Evolutionary conservation across 2,797 vertebrate species (phyloP), one percentile per base, ranked within the genome.

Genomic region (Eurystomus glaucurus): DNA sequence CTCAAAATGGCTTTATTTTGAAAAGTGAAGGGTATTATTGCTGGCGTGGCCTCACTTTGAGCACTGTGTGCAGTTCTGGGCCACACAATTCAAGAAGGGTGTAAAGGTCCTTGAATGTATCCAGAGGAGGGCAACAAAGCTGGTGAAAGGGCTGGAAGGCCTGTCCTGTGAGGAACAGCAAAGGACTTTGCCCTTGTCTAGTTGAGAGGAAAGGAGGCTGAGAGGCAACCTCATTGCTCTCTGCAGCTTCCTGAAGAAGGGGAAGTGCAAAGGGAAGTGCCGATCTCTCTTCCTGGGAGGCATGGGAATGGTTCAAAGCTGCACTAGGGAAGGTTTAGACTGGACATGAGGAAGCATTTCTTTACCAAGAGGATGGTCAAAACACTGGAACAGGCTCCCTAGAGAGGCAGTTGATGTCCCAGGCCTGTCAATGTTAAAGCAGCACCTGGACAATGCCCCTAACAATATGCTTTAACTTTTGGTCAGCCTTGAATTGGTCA

Each of bases 251-350:
- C 51, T 48, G 18, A 65, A 12, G 29, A 37, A 61, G n/a, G 55
- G 9, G 12, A 51, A 0, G 6, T 6, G 5, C 8, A 26, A 33
- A 58, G 4, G 7, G 22, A 45, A 6, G 5, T 31, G 7, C 41
- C 74, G 64, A 60, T 8, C 35, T 81, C 35, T 77, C 48, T 88
- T 8, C 5, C 26, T 39, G 29, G 20, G 5, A 60, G 1, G 0
- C 1, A 0, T 55, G 20, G 17, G 15, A 57, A 31, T 60, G 61
- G 51, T 52, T 82, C 26, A 61, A 43, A 70, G 43, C 17, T 33
- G 45, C 3, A 11, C 6, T 9, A n/a, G 21, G 6, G 13, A 6
- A 66, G 37, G 15, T n/a, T 51, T 19, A 37, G 19, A 39, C 11
- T 62, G 26, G 25, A 26, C 8, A 29, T 4, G 5, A 62, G 43